Base-by-base conservation (phyloP, 2,888 invertebrate genomes). In the Drosophila antonietae region DNA sequence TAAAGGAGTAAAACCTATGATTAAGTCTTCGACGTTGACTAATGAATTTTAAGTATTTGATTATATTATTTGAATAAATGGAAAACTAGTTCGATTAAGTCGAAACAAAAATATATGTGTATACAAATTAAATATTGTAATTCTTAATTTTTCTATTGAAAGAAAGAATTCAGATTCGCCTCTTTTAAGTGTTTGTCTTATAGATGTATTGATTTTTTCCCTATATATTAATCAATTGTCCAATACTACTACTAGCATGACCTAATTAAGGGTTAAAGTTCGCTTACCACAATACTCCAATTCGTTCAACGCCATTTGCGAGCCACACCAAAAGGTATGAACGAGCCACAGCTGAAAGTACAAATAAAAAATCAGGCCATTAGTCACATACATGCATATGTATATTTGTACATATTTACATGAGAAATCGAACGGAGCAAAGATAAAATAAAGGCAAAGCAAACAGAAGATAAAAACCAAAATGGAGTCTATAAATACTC, bases 401-500 rank as follows among this genome's bases (percentile, higher is more conserved):
- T 23, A 23, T 41, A 41, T 35, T 9, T 43, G 12, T 65, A 56
- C 49, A 57, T 58, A 58, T 51, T 47, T 58, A 49, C 47, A 59
- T 59, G 59, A 23, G 53, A 53, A 67, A 58, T 55, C 33, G 28
- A 49, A 47, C 62, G 49, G 31, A 68, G 43, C 8, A n/a, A 44
- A 55, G 37, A 69, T 58, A 69, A 73, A 55, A n/a, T n/a, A 60
- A 60, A 57, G 46, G 43, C 53, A 46, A 71, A 44, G 61, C 51
- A 73, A 67, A 68, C 65, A 73, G 52, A 44, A 70, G 60, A 66
- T 63, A 77, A 74, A 57, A 57, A 53, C 46, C 41, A 69, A 61
- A 65, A 64, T 58, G 58, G 63, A 79, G 67, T 74, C 79, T 75
- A 78, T 70, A 78, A 74, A 78, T 77, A 77, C 61, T 58, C 43